Conservation (phyloP, 2,888 invertebrate genomes). For the Dryobota labecula region DNA sequence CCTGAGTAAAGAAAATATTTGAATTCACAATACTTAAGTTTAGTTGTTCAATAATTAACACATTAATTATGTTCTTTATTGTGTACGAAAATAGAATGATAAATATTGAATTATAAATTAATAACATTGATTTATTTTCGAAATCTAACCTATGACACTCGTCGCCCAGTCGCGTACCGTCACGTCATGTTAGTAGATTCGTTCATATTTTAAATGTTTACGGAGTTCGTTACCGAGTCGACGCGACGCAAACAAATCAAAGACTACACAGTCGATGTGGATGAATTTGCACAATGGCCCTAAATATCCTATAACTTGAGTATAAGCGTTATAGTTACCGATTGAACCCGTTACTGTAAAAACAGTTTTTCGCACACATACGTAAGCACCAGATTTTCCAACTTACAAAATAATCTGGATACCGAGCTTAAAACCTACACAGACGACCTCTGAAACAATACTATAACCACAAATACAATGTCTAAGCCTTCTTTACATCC, state of each 20-base stretch:
- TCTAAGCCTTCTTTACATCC: neutral
- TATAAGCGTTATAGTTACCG: neutral
- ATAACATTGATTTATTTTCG: slow-evolving; percentile 18
- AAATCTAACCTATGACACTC: slow-evolving; percentile 17
- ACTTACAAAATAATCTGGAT: slow-evolving; percentile 1
- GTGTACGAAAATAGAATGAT: slow-evolving; percentile 6
- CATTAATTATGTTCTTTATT: neutral
- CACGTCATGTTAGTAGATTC: neutral
- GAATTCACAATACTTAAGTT: slow-evolving; percentile 14
- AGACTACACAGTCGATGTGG: neutral
- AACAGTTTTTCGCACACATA: neutral
- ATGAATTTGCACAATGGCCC: neutral
- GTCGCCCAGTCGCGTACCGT: neutral
- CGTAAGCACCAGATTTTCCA: slow-evolving; percentile 7
- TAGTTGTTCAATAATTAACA: slow-evolving; percentile 31
- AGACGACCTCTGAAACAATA: slow-evolving; percentile 16
- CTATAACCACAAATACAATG: slow-evolving; percentile 12
- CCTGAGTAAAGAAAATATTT: slow-evolving; percentile 25
- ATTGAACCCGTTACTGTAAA: neutral
- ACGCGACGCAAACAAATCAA: neutral
- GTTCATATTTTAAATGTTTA: neutral
- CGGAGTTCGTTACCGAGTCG: neutral
- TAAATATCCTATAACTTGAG: neutral
- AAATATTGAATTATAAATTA: neutral
- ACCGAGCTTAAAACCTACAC: neutral